Evolutionary conservation across 1,140 invertebrate species (phyloP), one percentile per base, ranked within the genome.

Genomic region (Scaptomyza graminum): DNA sequence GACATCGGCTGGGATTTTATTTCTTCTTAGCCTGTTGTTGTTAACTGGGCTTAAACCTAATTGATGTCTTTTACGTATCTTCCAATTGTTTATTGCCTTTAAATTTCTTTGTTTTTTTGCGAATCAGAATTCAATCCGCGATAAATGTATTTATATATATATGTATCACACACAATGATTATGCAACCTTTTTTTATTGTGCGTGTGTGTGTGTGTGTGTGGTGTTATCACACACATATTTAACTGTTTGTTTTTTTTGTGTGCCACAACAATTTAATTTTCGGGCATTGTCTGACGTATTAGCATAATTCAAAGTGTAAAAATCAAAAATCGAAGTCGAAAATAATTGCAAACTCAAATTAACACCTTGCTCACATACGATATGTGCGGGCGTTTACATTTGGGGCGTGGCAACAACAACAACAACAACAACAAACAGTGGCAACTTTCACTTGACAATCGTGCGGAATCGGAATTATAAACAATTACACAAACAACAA

Each of bases 361-460:
- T 88, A 88, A 79, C 83, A 88, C 83, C 79, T 88, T 50, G 62
- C 84, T 88, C 83, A 88, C 83, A 88, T 88, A 78, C 52, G 1
- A 31, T 31, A 7, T 31, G 28, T 31, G 76, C 83, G 79, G 80
- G 79, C 74, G 62, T 9, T 31, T 13, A 28, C 25, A 47, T 66
- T 46, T 41, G 70, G 74, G 82, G 81, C 82, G 82, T 88, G 79
- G 83, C 83, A 56, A 22, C 41, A 47, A 71, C 18, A 59, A 41
- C 55, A 61, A 34, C 31, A 34, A 34, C 31, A 34, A 34, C 31
- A 34, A 31, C 28, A 74, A 81, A 88, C 83, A 66, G 83, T 88
- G 84, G 83, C 83, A 88, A 88, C 83, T 88, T 88, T 88, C 83
- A 89, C 83, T 79, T 71, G 63, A 88, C 74, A 76, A 66, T 72